Base-by-base conservation (phyloP, 2,888 invertebrate species). In the Phortica magna region DNA sequence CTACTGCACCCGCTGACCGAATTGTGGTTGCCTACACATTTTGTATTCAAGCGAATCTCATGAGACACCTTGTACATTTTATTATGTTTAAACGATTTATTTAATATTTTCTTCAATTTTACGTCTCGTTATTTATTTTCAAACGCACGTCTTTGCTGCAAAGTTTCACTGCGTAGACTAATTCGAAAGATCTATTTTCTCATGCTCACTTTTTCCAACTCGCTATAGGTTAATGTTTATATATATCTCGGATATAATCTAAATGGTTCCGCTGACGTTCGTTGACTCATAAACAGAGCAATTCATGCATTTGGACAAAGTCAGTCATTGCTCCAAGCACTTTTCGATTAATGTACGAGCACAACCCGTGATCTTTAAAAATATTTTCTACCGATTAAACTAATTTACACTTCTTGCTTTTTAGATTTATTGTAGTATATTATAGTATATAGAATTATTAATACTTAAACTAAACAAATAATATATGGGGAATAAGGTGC, bases 1-100 rank as follows among this genome's bases (percentile, higher is more conserved):
- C 74, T 76, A 19, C 79, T 87, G 78, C 74, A 76, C 70, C 57
- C 79, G 55, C 78, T 78, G 43, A 70, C 76, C 43, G 76, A 48
- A 53, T 73, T 71, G 42, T 73, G 77, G 41, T 71, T 70, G 7
- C 73, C 67, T 7, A 80, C 77, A n/a, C 81, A 76, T 75, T 80
- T 84, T 41, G 87, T 88, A 78, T 89, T 90, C 41, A 91, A 83
- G 76, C 90, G 89, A 79, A 91, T 91, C 83, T 91, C 91, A 83
- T 91, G 91, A 75, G 91, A 91, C 81, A 89, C 89, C 88, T 90
- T 91, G 78, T 89, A 91, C 91, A 91, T 91, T 17, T 41, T 39
- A 7, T n/a, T 42, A 42, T 42, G 39, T 7, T 39, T 59, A 39
- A 22, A n/a, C 41, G 61, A 22, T 61, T 61, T 61, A 22, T 19